Percentiles rank a stretch among this genome's conserved stretches.
Conservation (phyloP, 2,797 vertebrate species). For the Anguilla marmorata region DNA sequence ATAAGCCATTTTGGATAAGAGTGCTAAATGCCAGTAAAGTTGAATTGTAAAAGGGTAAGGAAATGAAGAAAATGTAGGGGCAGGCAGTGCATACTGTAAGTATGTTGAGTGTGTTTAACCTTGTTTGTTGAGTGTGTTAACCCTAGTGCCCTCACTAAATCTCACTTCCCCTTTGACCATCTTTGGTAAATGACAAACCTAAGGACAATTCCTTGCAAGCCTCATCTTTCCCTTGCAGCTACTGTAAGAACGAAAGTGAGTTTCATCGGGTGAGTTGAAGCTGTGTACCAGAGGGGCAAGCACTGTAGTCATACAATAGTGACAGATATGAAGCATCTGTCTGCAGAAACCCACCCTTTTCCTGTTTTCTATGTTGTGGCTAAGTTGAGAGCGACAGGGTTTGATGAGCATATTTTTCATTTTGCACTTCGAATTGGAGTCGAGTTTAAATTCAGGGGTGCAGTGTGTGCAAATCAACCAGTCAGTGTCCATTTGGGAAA, state of each 20-base stretch:
- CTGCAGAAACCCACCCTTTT: constrained; percentile 38
- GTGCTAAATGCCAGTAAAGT: background rate
- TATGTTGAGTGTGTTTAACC: background rate
- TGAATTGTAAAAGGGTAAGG: background rate
- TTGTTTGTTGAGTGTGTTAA: background rate
- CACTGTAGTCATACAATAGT: background rate
- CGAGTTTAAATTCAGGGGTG: background rate
- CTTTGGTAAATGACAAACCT: background rate
- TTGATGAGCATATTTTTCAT: background rate
- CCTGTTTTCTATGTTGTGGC: constrained; percentile 32
- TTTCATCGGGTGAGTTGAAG: constrained; percentile 19
- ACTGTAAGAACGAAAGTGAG: background rate
- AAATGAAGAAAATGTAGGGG: background rate
- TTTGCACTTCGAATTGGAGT: constrained; percentile 6
- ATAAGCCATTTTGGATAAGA: background rate
- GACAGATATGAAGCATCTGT: constrained; percentile 2
- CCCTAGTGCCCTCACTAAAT: background rate
- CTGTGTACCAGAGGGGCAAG: background rate
- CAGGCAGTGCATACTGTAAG: background rate
- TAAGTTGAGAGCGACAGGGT: constrained; percentile 11
- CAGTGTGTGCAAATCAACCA: background rate
- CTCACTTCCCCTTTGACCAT: constrained; percentile 1
- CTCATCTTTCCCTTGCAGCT: background rate
- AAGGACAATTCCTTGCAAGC: background rate
- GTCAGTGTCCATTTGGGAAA: background rate